These are phyloP conservation scores for Pseudopipra pipra DNA, from an alignment of 2,113 vertebrate genomes.

Conservation along the genomic window DNA sequence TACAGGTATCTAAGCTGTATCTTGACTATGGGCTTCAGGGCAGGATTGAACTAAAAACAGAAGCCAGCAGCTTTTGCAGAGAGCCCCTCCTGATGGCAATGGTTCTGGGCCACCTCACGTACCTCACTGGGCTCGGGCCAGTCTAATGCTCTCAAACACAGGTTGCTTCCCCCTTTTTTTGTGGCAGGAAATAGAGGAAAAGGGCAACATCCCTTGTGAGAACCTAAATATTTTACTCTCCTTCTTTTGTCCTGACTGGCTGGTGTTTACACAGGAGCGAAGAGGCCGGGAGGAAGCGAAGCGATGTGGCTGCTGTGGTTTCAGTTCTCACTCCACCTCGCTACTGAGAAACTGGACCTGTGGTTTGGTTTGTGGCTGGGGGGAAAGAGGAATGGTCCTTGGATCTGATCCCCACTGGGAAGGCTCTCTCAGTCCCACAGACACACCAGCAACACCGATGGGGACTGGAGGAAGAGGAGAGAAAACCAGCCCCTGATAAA, in stretches of 20 bases:
- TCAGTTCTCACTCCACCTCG: slow-evolving; percentile 52
- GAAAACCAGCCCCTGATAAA: background rate
- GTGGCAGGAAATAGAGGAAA: background rate
- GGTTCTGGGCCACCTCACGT: background rate
- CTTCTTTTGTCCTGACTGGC: background rate
- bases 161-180: background rate
- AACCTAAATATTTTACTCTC: background rate
- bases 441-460: fast-evolving
- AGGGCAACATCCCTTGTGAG: background rate
- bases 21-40: background rate
- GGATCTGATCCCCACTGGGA: background rate
- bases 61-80: background rate
- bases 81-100: background rate
- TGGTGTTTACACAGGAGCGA: background rate
- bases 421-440: background rate
- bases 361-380: slow-evolving; percentile 13
- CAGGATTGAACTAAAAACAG: background rate
- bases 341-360: slow-evolving; percentile 30
- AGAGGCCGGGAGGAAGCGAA: slow-evolving; percentile 1
- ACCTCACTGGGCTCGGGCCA: background rate
- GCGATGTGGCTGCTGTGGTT: slow-evolving; percentile 29
- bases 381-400: background rate
- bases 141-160: background rate
- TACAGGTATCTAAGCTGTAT: background rate
- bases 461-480: background rate